A percentile compares a stretch with the other conserved stretches of the same genome.
Conservation (phyloP, 2,113 vertebrate species). For the Tinamus guttatus region DNA sequence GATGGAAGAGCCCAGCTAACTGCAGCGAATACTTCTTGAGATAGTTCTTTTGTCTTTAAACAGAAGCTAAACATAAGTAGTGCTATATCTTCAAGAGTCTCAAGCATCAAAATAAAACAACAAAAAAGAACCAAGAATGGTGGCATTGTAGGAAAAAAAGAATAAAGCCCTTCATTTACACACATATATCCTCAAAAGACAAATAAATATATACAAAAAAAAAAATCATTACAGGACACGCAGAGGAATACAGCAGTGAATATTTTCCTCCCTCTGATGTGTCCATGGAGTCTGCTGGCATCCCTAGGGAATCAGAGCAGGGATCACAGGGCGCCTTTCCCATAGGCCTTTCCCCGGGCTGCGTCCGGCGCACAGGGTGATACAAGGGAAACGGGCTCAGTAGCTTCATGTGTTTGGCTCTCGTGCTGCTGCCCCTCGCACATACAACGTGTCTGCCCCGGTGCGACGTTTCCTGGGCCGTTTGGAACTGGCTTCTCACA, state of each 20-base stretch:
- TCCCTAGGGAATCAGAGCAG: neutral
- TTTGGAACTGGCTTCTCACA: neutral
- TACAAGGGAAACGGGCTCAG: neutral
- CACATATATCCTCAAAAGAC: neutral
- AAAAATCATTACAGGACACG: neutral
- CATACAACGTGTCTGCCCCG: neutral
- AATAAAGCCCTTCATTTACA: neutral
- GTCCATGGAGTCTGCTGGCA: neutral
- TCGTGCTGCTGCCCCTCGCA: neutral
- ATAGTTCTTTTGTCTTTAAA: neutral
- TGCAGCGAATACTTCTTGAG: neutral
- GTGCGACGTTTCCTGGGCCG: neutral
- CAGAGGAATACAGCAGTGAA: neutral
- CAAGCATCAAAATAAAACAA: neutral
- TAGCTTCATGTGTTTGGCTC: neutral
- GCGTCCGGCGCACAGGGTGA: fast-evolving
- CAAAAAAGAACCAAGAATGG: neutral
- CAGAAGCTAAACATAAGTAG: neutral
- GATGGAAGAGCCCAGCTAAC: neutral
- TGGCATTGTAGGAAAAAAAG: neutral
- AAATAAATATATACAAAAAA: neutral
- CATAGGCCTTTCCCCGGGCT: neutral
- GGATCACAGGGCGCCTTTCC: neutral
- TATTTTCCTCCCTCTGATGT: neutral
- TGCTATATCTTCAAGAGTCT: neutral